Base-by-base conservation (phyloP, 2,888 invertebrate genomes). In the Steinernema carpocapsae region DNA sequence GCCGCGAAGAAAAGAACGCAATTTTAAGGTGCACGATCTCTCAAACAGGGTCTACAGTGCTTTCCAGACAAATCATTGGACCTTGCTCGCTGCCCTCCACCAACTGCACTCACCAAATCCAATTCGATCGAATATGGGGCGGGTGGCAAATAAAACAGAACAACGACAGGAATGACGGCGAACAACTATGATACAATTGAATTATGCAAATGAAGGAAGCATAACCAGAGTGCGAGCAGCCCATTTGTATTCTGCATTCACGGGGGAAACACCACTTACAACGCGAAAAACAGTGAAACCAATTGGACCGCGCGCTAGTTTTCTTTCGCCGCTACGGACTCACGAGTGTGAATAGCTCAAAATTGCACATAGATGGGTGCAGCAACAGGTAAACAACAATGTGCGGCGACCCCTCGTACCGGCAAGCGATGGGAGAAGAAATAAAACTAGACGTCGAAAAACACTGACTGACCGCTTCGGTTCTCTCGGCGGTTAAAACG, bases 151-250 rank as follows among this genome's bases (percentile, higher is more conserved):
- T 37, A 64, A 29, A 64, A 32, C 32, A 26, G 17, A 64, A 32
- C 64, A 32, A 26, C 32, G 6, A 32, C 14, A 64, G 10, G 32
- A n/a, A 64, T n/a, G 26, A 64, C 64, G 37, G 32, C 14, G 52
- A 52, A n/a, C n/a, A 22, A 52, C 32, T 37, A 26, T n/a, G 7
- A 32, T 64, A 32, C 64, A 17, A 14, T 37, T 32, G 29, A 29
- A 64, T 64, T 64, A 64, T 64, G 64, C 26, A 64, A 64, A 64
- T 37, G 22, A 19, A 32, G 64, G 32, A 32, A 64, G 32, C 64
- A 64, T 64, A 29, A 17, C 26, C 64, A 26, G 14, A 26, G 64
- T 64, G 29, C 64, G 64, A 29, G 64, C 4, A 37, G 29, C 17
- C 37, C 10, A 64, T 64, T 64, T 32, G 32, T 64, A 64, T 64